Percentiles rank a stretch among this genome's conserved stretches.
phyloP scores from a whole-genome alignment of 2,113 vertebrate genomes.

The Sciurus niger region DNA sequence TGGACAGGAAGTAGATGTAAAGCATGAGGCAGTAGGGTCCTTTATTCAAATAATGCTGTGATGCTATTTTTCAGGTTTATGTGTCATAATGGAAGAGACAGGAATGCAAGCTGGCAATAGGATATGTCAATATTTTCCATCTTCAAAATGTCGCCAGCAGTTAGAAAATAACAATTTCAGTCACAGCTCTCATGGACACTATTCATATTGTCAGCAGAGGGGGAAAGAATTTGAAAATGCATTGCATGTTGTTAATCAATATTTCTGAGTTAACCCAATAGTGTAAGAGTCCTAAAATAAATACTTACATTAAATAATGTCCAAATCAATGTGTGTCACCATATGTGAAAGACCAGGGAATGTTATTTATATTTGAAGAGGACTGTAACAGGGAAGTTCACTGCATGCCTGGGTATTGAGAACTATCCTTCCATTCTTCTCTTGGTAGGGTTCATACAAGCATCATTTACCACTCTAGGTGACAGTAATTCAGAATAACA shows the following conservation, averaged over 20 bases:
- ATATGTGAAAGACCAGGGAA: neutral
- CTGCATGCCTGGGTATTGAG: neutral
- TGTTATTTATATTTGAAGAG: neutral
- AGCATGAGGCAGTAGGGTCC: neutral
- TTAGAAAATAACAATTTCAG: constrained; percentile 66
- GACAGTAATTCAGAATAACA: constrained; percentile 4
- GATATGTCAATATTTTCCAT: constrained; percentile 63
- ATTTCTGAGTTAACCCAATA: neutral
- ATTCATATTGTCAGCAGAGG: neutral
- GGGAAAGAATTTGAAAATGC: neutral
- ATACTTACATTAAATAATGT: neutral
- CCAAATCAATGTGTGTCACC: neutral
- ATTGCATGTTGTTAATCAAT: neutral
- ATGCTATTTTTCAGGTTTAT: constrained; percentile 61
- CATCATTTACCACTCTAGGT: neutral
- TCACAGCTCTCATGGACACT: neutral
- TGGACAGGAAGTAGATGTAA: constrained; percentile 53
- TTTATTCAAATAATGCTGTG: constrained; percentile 44
- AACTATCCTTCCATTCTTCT: neutral
- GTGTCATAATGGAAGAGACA: constrained; percentile 49
- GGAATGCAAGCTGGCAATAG: neutral
- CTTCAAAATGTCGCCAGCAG: constrained; percentile 67
- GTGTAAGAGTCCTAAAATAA: neutral
- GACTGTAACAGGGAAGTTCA: neutral
- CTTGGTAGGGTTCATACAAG: neutral